phyloP scores from a whole-genome alignment of 2,797 vertebrate species.

The Rhabdophis nuchalis region DNA sequence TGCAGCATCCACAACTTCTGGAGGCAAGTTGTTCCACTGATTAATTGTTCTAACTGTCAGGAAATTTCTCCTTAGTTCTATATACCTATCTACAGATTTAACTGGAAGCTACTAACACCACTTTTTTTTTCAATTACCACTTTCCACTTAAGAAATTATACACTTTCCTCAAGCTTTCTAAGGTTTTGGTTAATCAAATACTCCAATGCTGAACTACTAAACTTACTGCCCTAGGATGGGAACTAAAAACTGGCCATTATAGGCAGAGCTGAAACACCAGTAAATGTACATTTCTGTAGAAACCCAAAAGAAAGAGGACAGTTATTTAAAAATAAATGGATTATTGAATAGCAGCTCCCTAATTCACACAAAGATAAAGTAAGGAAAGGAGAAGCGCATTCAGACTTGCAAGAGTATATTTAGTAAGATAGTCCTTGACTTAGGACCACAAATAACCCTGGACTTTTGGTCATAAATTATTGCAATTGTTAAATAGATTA shows the following conservation, averaged over 20 bases:
- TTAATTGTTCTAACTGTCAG: too few species aligned
- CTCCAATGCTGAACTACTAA: neutral
- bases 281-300: neutral
- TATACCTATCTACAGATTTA: neutral
- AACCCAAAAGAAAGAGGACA: neutral
- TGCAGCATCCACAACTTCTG: too few species aligned
- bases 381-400: neutral
- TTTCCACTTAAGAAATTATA: neutral
- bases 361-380: neutral
- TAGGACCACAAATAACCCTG: neutral
- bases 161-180: too few species aligned
- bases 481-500: neutral
- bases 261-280: neutral
- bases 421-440: neutral
- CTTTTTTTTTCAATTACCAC: neutral
- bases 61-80: too few species aligned
- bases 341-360: neutral
- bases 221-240: neutral
- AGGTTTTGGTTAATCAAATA: neutral
- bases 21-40: too few species aligned
- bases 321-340: neutral
- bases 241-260: neutral
- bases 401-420: neutral
- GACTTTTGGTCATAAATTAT: neutral
- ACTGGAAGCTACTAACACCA: neutral